Evolutionary conservation across 2,797 vertebrate genomes (phyloP).

Genomic region (Spondyliosoma cantharus): DNA sequence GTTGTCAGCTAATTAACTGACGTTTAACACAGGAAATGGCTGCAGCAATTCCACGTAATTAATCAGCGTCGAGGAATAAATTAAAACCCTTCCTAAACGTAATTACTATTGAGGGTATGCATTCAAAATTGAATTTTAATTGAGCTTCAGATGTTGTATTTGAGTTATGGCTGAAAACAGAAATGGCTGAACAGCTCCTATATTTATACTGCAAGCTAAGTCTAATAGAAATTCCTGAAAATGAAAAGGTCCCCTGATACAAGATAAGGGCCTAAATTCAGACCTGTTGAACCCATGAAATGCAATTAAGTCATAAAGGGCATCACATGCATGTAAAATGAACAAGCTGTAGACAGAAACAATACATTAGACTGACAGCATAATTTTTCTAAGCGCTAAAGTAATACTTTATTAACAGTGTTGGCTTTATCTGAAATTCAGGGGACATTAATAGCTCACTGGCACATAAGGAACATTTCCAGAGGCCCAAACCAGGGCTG

Average conservation of each 20-base stretch:
- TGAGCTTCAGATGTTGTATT: constrained; percentile 52
- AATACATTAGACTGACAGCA: neutral
- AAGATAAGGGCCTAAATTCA: constrained; percentile 34
- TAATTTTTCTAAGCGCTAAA: neutral
- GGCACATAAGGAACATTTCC: neutral
- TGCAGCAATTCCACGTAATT: constrained; percentile 79
- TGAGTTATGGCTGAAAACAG: constrained; percentile 44
- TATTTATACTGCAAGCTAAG: constrained; percentile 39
- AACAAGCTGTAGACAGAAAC: constrained; percentile 2
- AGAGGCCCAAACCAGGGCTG: neutral
- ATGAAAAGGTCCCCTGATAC: constrained; percentile 26
- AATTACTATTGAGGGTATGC: constrained; percentile 69
- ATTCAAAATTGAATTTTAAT: constrained; percentile 76
- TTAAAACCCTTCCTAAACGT: constrained; percentile 70
- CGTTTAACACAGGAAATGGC: constrained; percentile 80
- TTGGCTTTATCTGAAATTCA: neutral
- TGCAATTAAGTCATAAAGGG: constrained; percentile 39
- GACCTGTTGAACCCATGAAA: constrained; percentile 16
- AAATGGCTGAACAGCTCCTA: constrained; percentile 6
- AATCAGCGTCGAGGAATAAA: constrained; percentile 81
- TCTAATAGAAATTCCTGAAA: constrained; percentile 22
- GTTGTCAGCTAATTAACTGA: constrained; percentile 85
- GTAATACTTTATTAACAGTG: neutral
- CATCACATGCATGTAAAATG: constrained; percentile 14
- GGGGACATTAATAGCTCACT: neutral